A percentile compares a stretch with the other conserved stretches of the same genome.
phyloP scores from a whole-genome alignment of 2,888 invertebrate species.

The Oscheius sp. region DNA sequence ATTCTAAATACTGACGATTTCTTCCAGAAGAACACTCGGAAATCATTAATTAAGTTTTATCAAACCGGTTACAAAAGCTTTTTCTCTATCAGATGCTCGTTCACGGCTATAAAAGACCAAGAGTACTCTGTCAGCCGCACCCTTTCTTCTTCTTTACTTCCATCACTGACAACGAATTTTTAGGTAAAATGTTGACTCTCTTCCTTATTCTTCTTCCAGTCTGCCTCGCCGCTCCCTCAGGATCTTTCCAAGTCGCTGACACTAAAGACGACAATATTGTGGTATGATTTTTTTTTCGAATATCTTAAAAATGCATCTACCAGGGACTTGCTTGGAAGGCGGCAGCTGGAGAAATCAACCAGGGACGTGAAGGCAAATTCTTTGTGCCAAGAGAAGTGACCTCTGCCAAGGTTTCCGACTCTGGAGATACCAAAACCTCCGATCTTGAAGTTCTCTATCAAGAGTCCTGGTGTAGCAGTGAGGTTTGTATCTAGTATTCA shows the following conservation, averaged over 20 bases:
- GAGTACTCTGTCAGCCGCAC: too few relatives aligned
- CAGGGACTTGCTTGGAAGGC: slow-evolving; percentile 54
- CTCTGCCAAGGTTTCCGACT: slow-evolving; percentile 16
- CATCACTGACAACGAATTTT: background rate
- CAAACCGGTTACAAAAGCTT: slow-evolving; percentile 8
- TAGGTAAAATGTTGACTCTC: slow-evolving; percentile 11
- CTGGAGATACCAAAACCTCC: slow-evolving; percentile 33
- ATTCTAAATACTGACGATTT: too few relatives aligned
- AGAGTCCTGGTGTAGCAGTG: slow-evolving; percentile 46
- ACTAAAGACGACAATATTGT: slow-evolving; percentile 16
- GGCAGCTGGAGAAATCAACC: slow-evolving; percentile 46
- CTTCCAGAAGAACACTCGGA: too few relatives aligned
- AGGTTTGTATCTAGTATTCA: background rate
- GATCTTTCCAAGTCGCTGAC: slow-evolving; percentile 1
- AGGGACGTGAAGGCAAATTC: slow-evolving; percentile 39
- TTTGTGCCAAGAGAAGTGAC: slow-evolving; percentile 43
- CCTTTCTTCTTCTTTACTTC: background rate
- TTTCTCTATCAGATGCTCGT: background rate
- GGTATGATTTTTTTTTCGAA: background rate
- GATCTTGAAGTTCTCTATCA: slow-evolving; percentile 45
- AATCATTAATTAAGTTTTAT: too few relatives aligned
- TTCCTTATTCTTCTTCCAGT: slow-evolving; percentile 4
- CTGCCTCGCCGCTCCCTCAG: slow-evolving; percentile 14
- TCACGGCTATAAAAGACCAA: slow-evolving; percentile 1
- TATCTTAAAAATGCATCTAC: background rate